These are phyloP conservation scores for Olivierus martensii DNA, from an alignment of 1,140 invertebrate genomes.

Conservation along the genomic window DNA sequence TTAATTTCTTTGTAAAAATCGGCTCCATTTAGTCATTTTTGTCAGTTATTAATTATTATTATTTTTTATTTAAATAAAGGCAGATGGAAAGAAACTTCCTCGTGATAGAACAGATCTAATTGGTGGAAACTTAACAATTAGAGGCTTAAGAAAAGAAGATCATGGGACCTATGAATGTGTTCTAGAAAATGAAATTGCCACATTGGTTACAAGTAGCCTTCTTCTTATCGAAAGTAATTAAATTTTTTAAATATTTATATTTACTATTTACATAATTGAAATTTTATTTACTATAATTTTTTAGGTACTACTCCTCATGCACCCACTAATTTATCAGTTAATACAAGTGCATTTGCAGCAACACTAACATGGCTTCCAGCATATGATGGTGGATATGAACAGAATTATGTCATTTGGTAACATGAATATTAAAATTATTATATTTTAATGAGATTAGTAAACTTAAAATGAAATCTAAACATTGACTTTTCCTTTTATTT, in stretches of 20 bases:
- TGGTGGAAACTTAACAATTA: conserved; percentile 83
- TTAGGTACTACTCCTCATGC: conserved; percentile 78
- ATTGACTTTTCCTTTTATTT: too few relatives aligned
- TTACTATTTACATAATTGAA: neutral
- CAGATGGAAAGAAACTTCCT: conserved; percentile 62
- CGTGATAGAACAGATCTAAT: conserved; percentile 56
- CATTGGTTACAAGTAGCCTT: conserved; percentile 72
- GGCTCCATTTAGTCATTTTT: too few relatives aligned
- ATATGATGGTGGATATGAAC: conserved; percentile 88
- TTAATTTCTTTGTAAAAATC: too few relatives aligned
- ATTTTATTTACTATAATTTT: neutral
- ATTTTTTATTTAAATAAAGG: conserved; percentile 32
- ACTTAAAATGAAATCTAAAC: neutral
- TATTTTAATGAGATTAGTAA: too few relatives aligned
- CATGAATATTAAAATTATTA: too few relatives aligned
- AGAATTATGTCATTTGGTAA: conserved; percentile 85
- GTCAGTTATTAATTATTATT: neutral
- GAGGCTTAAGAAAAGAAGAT: conserved; percentile 66
- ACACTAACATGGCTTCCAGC: conserved; percentile 66
- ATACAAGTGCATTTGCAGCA: conserved; percentile 62
- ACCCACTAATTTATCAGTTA: conserved; percentile 77
- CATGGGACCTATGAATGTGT: conserved; percentile 91
- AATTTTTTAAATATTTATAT: neutral
- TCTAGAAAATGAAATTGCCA: conserved; percentile 84
- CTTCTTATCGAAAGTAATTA: conserved; percentile 60